Percentiles rank a stretch among this genome's conserved stretches.
Evolutionary conservation across 1,140 invertebrate species (phyloP).

Genomic region (Drosophila lowei): DNA sequence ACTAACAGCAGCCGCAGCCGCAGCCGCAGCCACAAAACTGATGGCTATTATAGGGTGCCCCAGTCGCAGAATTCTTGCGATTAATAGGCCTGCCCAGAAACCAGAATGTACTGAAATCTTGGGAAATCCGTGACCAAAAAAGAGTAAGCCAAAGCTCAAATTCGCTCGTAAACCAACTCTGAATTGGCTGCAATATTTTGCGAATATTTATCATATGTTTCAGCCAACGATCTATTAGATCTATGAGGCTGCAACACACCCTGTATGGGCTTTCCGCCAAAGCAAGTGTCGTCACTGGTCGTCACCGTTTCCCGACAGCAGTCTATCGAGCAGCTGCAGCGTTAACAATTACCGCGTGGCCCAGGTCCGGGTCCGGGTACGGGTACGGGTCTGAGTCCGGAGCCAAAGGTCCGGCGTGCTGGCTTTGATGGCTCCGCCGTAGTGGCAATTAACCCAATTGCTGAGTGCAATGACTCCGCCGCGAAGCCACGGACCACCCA

Average conservation of each 20-base stretch:
- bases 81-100: too few species aligned
- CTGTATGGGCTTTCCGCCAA: constrained; percentile 14
- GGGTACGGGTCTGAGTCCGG: background rate
- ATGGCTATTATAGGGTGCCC: too few species aligned
- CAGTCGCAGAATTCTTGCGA: too few species aligned
- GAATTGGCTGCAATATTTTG: too few species aligned
- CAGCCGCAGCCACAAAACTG: background rate
- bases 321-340: constrained; percentile 8
- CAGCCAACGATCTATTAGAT: background rate
- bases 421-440: constrained; percentile 14
- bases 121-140: too few species aligned
- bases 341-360: constrained; percentile 59
- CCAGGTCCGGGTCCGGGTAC: constrained; percentile 38
- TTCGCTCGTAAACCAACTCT: too few species aligned
- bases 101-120: too few species aligned
- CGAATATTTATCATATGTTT: too few species aligned
- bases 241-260: constrained; percentile 6
- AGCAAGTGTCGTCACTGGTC: constrained; percentile 18
- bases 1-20: too few species aligned
- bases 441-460: constrained; percentile 72
- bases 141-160: too few species aligned
- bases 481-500: constrained; percentile 11
- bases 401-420: constrained; percentile 45
- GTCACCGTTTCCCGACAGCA: too few species aligned
- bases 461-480: constrained; percentile 28